Conservation (phyloP, 1,140 invertebrate genomes). For the Drosophila insularis region DNA sequence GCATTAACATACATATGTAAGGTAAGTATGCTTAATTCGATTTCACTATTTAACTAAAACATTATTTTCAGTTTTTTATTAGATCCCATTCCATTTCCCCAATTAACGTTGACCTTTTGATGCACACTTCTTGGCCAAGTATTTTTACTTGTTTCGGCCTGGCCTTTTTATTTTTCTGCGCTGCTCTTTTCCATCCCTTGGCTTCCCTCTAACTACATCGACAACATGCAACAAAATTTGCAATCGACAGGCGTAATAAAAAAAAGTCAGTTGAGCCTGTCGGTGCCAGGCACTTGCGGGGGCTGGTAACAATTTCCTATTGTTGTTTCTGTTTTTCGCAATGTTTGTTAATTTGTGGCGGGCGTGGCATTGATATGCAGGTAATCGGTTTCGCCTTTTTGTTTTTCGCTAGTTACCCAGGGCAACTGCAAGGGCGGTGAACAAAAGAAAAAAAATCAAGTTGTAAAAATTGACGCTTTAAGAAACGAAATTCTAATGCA, state of each 20-base stretch:
- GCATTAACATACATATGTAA: no score
- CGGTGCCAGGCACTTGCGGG: conserved; percentile 69
- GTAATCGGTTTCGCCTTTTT: conserved; percentile 55
- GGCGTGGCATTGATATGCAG: conserved; percentile 53
- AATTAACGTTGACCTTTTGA: conserved; percentile 35
- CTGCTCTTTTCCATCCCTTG: neutral
- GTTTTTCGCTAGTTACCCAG: conserved; percentile 42
- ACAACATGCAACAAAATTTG: conserved; percentile 58
- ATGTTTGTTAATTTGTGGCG: conserved; percentile 57
- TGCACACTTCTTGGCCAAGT: conserved; percentile 72
- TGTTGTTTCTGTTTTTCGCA: conserved; percentile 21
- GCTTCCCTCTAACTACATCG: conserved; percentile 4
- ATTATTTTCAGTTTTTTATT: neutral
- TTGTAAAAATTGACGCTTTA: conserved; percentile 16
- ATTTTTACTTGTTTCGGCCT: conserved; percentile 47
- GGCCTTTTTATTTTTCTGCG: neutral
- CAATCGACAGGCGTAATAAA: conserved; percentile 75
- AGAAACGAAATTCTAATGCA: conserved; percentile 13
- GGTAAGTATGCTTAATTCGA: no score
- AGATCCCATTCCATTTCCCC: neutral
- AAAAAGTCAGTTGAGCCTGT: conserved; percentile 50
- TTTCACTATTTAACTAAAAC: neutral
- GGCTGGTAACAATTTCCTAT: conserved; percentile 28
- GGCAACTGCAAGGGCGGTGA: conserved; percentile 17
- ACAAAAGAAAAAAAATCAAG: neutral